These are phyloP conservation scores for Enteromius thamalakanensis DNA, from an alignment of 2,797 vertebrate genomes.

Conservation along the genomic window DNA sequence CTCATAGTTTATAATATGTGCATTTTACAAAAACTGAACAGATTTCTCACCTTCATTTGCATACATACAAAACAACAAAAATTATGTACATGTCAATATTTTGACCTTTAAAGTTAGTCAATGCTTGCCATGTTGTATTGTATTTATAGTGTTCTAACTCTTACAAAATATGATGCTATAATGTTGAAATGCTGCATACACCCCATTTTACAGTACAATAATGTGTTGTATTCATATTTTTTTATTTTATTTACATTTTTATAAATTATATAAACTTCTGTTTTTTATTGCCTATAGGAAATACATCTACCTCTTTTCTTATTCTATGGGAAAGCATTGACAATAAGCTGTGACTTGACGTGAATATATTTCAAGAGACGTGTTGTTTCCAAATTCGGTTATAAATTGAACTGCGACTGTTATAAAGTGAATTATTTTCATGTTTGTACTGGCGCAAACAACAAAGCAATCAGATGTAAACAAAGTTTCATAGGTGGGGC, in stretches of 20 bases:
- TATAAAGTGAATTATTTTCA: conserved; percentile 19
- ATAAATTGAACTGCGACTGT: conserved; percentile 9
- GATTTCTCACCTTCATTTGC: background rate
- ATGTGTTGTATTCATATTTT: conserved; percentile 4
- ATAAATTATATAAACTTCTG: conserved; percentile 18
- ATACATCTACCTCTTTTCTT: conserved; percentile 16
- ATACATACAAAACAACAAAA: background rate
- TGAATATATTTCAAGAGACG: conserved; percentile 28
- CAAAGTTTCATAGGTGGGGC: conserved; percentile 33
- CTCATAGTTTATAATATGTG: background rate
- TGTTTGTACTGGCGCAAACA: conserved; percentile 9
- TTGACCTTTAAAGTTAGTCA: conserved; percentile 9
- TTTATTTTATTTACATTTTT: background rate
- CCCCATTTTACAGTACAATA: background rate
- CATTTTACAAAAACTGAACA: background rate
- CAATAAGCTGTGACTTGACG: conserved; percentile 15
- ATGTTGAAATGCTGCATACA: background rate
- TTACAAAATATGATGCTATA: background rate
- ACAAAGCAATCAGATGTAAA: conserved; percentile 26
- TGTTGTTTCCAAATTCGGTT: background rate
- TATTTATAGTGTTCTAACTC: background rate
- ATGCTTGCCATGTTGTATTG: background rate
- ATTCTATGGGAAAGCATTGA: background rate
- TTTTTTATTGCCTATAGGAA: conserved; percentile 35
- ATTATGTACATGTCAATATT: background rate